Conservation (phyloP, 2,113 vertebrate species). For the Smithornis capensis region DNA sequence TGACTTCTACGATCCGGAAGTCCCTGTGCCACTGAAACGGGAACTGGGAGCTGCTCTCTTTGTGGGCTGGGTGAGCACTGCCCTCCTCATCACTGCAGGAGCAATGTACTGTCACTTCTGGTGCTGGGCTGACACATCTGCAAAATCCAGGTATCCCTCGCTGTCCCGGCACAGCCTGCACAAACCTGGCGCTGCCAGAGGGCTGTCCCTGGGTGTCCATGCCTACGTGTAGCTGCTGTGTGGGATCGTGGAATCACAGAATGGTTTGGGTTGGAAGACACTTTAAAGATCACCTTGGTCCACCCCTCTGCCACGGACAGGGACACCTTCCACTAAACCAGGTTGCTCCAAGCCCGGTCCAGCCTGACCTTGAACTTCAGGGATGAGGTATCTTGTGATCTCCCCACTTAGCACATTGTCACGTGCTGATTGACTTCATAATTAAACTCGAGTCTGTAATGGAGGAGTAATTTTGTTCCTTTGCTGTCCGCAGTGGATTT, state of each 20-base stretch:
- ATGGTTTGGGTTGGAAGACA: neutral
- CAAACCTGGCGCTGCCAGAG: neutral
- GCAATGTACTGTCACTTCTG: constrained; percentile 82
- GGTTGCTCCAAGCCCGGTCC: accelerated
- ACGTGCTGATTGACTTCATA: neutral
- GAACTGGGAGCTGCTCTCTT: constrained; percentile 92
- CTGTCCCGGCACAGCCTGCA: neutral
- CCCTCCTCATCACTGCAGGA: constrained; percentile 83
- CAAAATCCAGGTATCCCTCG: neutral
- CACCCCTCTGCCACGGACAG: neutral
- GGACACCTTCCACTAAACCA: neutral
- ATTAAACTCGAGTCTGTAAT: neutral
- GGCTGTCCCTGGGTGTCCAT: neutral
- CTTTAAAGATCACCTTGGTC: accelerated
- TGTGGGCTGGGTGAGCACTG: constrained; percentile 83
- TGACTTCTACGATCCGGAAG: constrained; percentile 84
- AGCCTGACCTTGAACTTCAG: neutral
- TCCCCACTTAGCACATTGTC: neutral
- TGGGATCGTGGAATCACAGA: too few species aligned
- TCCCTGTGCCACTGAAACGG: constrained; percentile 79
- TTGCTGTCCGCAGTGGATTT: neutral
- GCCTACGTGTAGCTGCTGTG: constrained; percentile 38
- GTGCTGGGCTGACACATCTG: neutral
- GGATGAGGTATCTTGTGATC: neutral
- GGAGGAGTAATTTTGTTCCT: neutral